phyloP scores from a whole-genome alignment of 2,888 invertebrate genomes.

The Polyploca ridens region DNA sequence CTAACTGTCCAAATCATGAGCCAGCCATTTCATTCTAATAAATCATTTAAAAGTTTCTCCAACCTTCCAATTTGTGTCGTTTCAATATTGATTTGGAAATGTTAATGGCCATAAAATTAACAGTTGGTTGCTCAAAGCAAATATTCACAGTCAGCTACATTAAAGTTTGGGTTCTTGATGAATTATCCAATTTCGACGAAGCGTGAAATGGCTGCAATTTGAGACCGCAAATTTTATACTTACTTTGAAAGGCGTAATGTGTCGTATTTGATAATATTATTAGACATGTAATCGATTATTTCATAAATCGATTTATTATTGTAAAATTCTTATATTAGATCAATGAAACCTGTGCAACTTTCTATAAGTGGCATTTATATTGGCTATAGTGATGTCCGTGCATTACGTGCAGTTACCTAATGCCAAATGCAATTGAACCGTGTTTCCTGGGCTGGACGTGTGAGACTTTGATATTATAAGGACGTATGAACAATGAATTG shows the following conservation, averaged over 20 bases:
- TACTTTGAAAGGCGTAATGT: not conserved
- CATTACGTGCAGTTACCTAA: too few species aligned
- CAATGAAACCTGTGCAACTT: too few species aligned
- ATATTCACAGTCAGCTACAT: conserved; percentile 29
- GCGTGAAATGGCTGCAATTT: conserved; percentile 52
- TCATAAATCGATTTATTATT: too few species aligned
- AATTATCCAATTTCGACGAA: conserved; percentile 30
- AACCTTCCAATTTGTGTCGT: conserved; percentile 32
- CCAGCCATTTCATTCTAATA: conserved; percentile 6
- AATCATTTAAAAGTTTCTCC: conserved; percentile 30
- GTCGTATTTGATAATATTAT: not conserved
- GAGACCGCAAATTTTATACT: conserved; percentile 17
- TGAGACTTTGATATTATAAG: too few species aligned
- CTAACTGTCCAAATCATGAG: not conserved
- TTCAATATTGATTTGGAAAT: conserved; percentile 37
- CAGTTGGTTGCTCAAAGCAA: conserved; percentile 37
- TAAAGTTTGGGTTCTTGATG: conserved; percentile 21
- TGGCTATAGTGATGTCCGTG: too few species aligned
- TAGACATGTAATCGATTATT: too few species aligned
- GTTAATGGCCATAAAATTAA: conserved; percentile 47
- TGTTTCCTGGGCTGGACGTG: too few species aligned
- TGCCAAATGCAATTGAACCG: too few species aligned
- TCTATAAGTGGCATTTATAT: too few species aligned
- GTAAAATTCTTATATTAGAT: too few species aligned
- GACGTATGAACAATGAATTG: too few species aligned